Base-by-base conservation (phyloP, 2,888 invertebrate genomes). In the Stenichneumon culpator region DNA sequence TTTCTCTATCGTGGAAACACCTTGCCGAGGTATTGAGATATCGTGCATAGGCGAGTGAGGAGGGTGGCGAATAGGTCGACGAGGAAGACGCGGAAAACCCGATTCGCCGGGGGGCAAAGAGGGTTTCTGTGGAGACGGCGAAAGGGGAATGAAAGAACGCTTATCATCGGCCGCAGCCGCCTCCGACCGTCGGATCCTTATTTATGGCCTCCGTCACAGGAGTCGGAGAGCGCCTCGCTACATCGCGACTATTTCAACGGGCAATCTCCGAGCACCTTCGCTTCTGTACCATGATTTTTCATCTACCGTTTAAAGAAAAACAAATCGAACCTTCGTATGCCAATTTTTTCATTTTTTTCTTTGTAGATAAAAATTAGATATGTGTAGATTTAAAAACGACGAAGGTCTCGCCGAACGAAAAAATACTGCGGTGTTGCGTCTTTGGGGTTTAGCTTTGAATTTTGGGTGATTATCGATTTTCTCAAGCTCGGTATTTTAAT, bases 151-250 rank as follows among this genome's bases (percentile, higher is more conserved):
- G 88, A 90, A 91, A 90, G 89, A 91, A 92, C 90, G 93, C 93
- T 93, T 93, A 93, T 93, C 93, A 92, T 91, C 87, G 91, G 85
- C 87, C 90, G 91, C 92, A 92, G 92, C 91, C 91, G 90, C 90
- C 89, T 90, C 93, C 84, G 91, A 92, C 92, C 93, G 92, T 92
- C 93, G 93, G 92, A 93, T 94, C 93, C 91, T 93, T 92, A 93
- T 94, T 94, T 94, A 94, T 92, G 91, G 87, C 87, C 87, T 86
- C 86, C 85, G 86, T 86, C 87, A 85, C 77, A 63, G 68, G 65
- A 83, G 78, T 60, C 52, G 57, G 39, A 54, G 75, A 77, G 82
- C 65, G 47, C 73, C 77, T 79, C 75, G 74, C 72, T 73, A 70
- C 70, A 52, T 50, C 47, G 82, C 79, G 52, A 77, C 83, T 86